Percentiles rank a stretch among this genome's conserved stretches.
phyloP scores from a whole-genome alignment of 2,888 invertebrate genomes.

The Eumerus sabulonum region DNA sequence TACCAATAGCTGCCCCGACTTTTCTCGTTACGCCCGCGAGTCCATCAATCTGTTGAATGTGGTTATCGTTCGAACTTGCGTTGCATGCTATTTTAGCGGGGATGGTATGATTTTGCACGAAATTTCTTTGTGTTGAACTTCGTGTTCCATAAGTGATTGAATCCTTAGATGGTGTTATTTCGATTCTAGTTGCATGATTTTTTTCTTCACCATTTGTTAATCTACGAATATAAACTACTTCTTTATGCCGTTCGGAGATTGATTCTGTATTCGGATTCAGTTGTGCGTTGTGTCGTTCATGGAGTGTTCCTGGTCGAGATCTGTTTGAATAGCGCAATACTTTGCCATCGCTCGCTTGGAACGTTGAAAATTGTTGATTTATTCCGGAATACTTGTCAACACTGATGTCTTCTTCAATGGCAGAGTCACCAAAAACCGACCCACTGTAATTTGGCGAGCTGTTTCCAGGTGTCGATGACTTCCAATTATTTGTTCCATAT shows the following conservation, averaged over 20 bases:
- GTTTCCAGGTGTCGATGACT: slow-evolving; percentile 78
- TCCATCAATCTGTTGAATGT: slow-evolving; percentile 44
- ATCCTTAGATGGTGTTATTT: slow-evolving; percentile 78
- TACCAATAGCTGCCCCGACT: slow-evolving; percentile 69
- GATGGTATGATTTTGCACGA: slow-evolving; percentile 45
- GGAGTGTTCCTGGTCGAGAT: slow-evolving; percentile 39
- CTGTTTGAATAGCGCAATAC: slow-evolving; percentile 75
- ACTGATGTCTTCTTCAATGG: slow-evolving; percentile 79
- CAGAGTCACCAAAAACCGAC: slow-evolving; percentile 79
- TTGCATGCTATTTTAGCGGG: slow-evolving; percentile 39
- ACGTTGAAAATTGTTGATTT: slow-evolving; percentile 75
- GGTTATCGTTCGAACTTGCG: slow-evolving; percentile 24
- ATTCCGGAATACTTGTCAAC: slow-evolving; percentile 78
- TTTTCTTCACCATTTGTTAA: slow-evolving; percentile 75
- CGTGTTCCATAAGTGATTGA: slow-evolving; percentile 75
- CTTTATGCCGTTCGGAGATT: slow-evolving; percentile 75
- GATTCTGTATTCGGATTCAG: slow-evolving; percentile 44
- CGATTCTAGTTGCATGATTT: slow-evolving; percentile 77
- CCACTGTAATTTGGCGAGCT: slow-evolving; percentile 79
- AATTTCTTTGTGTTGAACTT: slow-evolving; percentile 70
- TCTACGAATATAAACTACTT: slow-evolving; percentile 77
- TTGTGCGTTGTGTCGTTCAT: slow-evolving; percentile 47
- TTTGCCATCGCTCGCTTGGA: slow-evolving; percentile 74
- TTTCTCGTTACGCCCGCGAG: slow-evolving; percentile 43
- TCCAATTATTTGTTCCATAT: slow-evolving; percentile 74